A percentile compares a stretch with the other conserved stretches of the same genome.
Evolutionary conservation across 2,113 vertebrate species (phyloP).

Genomic region (Seriola dumerili): DNA sequence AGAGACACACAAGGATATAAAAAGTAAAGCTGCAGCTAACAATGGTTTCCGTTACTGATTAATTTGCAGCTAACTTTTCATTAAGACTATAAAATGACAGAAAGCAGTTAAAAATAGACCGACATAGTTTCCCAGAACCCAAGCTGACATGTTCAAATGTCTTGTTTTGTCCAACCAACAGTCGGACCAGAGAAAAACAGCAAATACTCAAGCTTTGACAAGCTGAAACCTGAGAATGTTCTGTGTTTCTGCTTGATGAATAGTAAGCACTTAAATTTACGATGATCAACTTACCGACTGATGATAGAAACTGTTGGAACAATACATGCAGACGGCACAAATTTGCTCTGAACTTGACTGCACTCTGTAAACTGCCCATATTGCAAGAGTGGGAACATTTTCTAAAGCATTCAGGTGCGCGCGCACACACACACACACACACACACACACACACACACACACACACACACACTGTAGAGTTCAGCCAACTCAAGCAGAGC

Average conservation of each 20-base stretch:
- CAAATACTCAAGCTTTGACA: background rate
- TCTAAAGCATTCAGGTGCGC: constrained; percentile 2
- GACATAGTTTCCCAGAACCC: background rate
- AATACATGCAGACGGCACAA: background rate
- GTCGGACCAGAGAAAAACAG: background rate
- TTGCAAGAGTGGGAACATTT: background rate
- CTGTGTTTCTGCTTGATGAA: background rate
- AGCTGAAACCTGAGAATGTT: background rate
- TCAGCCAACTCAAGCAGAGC: background rate
- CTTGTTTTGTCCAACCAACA: background rate
- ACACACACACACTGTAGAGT: background rate
- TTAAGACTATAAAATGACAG: background rate
- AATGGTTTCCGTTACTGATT: background rate
- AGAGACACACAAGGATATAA: background rate
- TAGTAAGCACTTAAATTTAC: background rate
- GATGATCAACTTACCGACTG: background rate
- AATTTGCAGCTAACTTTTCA: background rate
- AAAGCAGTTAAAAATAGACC: background rate
- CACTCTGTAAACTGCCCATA: background rate
- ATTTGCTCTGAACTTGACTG: background rate
- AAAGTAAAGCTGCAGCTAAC: background rate
- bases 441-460: too few relatives aligned
- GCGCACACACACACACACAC: background rate
- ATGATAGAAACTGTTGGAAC: background rate
- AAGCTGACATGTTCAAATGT: background rate